Evolutionary conservation across 2,113 vertebrate genomes (phyloP).

Genomic region (Atlantisia rogersi): DNA sequence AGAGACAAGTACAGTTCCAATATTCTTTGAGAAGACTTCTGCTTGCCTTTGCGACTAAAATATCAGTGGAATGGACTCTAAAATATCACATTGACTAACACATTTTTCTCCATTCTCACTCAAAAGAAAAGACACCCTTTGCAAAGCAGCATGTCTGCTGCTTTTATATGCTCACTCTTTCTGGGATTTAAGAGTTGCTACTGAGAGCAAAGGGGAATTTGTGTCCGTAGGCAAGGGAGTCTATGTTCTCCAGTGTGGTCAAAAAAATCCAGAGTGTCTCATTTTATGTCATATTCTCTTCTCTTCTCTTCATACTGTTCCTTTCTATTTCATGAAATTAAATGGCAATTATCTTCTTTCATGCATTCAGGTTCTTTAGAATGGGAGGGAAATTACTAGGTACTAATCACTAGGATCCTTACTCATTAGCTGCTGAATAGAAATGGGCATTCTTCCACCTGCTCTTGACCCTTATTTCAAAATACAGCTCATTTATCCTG

Average conservation of each 20-base stretch:
- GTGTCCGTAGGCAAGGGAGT: background rate
- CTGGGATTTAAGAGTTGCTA: background rate
- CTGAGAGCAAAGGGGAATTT: background rate
- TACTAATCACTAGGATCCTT: background rate
- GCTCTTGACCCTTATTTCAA: background rate
- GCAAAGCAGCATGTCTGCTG: background rate
- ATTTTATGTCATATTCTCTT: background rate
- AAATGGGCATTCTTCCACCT: background rate
- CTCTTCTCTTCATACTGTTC: background rate
- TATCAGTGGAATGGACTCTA: background rate
- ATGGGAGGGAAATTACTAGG: background rate
- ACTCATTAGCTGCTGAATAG: background rate
- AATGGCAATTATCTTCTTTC: slow-evolving; percentile 1
- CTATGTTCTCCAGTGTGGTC: background rate
- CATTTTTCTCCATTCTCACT: background rate
- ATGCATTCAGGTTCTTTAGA: background rate
- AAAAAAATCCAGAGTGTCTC: background rate
- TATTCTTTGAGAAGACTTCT: background rate
- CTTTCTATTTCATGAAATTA: background rate
- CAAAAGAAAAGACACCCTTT: background rate
- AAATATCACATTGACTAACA: background rate
- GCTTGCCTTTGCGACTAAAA: background rate
- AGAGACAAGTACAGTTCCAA: background rate
- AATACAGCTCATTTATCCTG: background rate
- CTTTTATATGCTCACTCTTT: background rate